Evolutionary conservation across 2,113 vertebrate genomes (phyloP).

Genomic region (Notothenia coriiceps): DNA sequence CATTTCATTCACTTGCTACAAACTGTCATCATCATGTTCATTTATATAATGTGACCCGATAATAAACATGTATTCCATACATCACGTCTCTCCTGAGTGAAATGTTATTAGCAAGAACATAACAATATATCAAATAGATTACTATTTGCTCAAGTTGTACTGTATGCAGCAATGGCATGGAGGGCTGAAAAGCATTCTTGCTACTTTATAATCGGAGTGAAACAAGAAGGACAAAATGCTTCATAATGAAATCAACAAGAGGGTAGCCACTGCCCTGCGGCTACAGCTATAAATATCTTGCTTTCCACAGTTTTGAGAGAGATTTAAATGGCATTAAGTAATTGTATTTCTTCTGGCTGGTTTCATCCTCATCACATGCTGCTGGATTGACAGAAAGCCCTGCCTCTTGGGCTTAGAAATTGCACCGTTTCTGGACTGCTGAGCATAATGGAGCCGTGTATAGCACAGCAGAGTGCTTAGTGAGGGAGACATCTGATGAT

Average conservation of each 20-base stretch:
- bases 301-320: constrained; percentile 42
- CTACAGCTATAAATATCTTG: constrained; percentile 22
- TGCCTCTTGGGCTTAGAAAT: constrained; percentile 16
- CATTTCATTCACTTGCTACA: too few species aligned
- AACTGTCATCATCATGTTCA: too few species aligned
- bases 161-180: background rate
- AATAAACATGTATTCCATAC: too few species aligned
- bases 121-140: background rate
- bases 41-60: too few species aligned
- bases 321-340: constrained; percentile 56
- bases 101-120: background rate
- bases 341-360: constrained; percentile 56
- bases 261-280: background rate
- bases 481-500: constrained; percentile 28
- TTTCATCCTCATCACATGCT: constrained; percentile 48
- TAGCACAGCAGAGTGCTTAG: background rate
- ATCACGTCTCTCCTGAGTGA: too few species aligned
- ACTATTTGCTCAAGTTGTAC: background rate
- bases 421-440: constrained; percentile 13
- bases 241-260: background rate
- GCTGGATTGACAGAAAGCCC: constrained; percentile 36
- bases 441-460: constrained; percentile 10
- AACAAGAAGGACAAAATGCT: constrained; percentile 7
- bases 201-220: too few species aligned
- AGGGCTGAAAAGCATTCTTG: background rate